Evolutionary conservation across 2,113 vertebrate species (phyloP), one percentile per base, ranked within the genome.

Genomic region (Ciconia stormi): DNA sequence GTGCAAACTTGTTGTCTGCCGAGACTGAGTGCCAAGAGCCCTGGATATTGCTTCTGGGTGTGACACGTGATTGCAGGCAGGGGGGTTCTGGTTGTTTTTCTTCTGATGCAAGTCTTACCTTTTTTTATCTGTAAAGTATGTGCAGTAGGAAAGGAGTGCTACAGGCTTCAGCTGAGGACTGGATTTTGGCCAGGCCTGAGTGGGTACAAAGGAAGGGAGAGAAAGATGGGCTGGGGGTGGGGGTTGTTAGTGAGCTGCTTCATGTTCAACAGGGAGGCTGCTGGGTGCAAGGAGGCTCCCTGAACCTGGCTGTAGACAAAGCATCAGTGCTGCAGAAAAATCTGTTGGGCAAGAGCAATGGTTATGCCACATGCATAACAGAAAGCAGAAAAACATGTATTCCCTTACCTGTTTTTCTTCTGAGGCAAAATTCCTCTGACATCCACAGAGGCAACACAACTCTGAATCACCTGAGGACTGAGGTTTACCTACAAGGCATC

Each of bases 401-500:
- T 79, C 34, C 29, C 46, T 70, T 21, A 40, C 20, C 26, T 17
- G 44, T 44, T 76, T 69, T 71, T 49, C 46, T 63, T 79, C 61
- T 56, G 63, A 87, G 59, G 52, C 6, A 15, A 84, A 95, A 91
- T 71, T 93, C 76, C 42, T 90, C 77, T 72, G 70, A 94, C 38
- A 85, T 79, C 36, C 42, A 34, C 0, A 0, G 22, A 59, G 70
- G 80, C 53, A 96, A 27, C n/a, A 27, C 66, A 67, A 23, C 23
- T 65, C 44, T 2, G 1, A 63, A 90, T 93, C 89, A 95, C 91
- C 91, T 89, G 87, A 95, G 70, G 65, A 87, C 89, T 89, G 93
- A 93, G 93, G 70, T 90, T 89, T 95, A 87, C 92, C 96, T 92
- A 71, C 79, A 34, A 90, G 85, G 89, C 77, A 94, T 81, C 63